Percentiles rank a stretch among this genome's conserved stretches.
Evolutionary conservation across 2,797 vertebrate genomes (phyloP).

Genomic region (Eulemur mongoz): DNA sequence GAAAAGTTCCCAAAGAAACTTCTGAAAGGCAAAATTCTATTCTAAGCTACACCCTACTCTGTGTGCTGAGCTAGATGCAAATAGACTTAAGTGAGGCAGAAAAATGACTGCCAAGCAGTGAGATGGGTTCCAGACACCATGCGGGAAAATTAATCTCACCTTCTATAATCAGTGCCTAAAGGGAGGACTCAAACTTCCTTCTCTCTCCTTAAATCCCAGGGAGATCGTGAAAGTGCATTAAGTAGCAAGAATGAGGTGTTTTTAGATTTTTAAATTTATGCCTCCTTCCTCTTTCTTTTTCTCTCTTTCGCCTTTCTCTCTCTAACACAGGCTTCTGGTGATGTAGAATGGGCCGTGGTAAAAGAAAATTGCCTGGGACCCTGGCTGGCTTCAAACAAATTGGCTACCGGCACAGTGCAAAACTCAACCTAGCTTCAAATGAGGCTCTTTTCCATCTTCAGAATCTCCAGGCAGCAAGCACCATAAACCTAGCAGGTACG

Average conservation of each 20-base stretch:
- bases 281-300: background rate
- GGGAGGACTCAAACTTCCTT: background rate
- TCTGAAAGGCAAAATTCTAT: background rate
- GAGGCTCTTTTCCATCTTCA: background rate
- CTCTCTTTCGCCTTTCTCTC: background rate
- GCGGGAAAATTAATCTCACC: slow-evolving; percentile 13
- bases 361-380: slow-evolving; percentile 14
- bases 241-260: background rate
- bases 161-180: background rate
- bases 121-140: background rate
- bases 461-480: slow-evolving; percentile 3
- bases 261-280: background rate
- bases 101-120: background rate
- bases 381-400: slow-evolving; percentile 1
- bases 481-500: background rate
- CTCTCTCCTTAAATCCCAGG: background rate
- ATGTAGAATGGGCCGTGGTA: background rate
- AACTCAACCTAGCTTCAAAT: slow-evolving; percentile 11
- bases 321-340: background rate
- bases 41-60: background rate
- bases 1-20: background rate
- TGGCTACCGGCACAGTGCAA: background rate
- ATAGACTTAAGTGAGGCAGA: background rate
- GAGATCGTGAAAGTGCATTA: slow-evolving; percentile 38
- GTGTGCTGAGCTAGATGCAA: background rate